A percentile compares a stretch with the other conserved stretches of the same genome.
Evolutionary conservation across 1,140 invertebrate species (phyloP).

Genomic region (Onthophagus taurus): DNA sequence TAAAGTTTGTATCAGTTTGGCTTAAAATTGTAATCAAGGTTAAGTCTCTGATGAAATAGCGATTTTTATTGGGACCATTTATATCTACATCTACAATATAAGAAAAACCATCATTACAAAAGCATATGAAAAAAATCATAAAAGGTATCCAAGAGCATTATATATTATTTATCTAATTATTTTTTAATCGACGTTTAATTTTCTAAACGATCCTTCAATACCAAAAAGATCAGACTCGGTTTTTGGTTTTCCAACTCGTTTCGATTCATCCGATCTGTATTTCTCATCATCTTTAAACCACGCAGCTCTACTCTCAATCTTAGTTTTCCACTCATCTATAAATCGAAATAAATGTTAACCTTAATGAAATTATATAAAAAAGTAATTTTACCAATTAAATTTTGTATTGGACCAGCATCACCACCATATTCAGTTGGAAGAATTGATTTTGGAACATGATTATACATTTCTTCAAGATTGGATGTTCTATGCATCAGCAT

Average conservation of each 20-base stretch:
- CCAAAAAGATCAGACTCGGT: slow-evolving; percentile 43
- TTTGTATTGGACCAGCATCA: slow-evolving; percentile 20
- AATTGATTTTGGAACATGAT: slow-evolving; percentile 41
- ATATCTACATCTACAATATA: no score
- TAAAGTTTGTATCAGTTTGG: no score
- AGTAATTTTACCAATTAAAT: slow-evolving; percentile 11
- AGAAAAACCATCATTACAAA: no score
- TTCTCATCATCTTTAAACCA: slow-evolving; percentile 48
- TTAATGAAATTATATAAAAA: no score
- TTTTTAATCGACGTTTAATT: slow-evolving; percentile 20
- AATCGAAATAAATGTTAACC: slow-evolving; percentile 4
- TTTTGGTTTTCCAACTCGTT: slow-evolving; percentile 46
- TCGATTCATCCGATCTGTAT: slow-evolving; percentile 44
- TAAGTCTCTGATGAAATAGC: no score
- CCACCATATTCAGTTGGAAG: slow-evolving; percentile 49
- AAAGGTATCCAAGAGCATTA: no score
- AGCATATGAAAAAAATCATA: no score
- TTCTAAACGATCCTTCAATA: slow-evolving; percentile 19
- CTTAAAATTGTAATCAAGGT: no score
- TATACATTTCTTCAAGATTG: slow-evolving; percentile 18
- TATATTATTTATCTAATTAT: no score
- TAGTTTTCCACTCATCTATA: slow-evolving; percentile 43
- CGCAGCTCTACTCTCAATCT: slow-evolving; percentile 41
- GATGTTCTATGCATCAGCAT: slow-evolving; percentile 4
- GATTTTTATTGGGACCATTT: no score